Conservation (phyloP, 2,113 vertebrate species). For the Raja brachyura region DNA sequence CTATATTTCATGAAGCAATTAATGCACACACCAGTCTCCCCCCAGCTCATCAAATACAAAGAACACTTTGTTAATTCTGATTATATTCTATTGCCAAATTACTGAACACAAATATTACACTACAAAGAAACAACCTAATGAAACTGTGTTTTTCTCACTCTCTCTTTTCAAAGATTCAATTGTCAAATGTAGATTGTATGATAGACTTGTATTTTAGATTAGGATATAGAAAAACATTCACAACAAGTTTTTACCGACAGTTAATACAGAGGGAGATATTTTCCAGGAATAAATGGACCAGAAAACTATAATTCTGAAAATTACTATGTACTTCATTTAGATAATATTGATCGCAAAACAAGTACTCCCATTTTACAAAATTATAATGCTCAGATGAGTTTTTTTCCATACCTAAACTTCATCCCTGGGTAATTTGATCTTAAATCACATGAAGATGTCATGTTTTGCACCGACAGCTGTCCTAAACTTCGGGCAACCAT, state of each 20-base stretch:
- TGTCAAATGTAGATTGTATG: not conserved
- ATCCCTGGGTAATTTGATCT: constrained; percentile 76
- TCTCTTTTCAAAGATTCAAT: not conserved
- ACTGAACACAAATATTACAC: not conserved
- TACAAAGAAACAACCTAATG: not conserved
- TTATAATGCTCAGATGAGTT: not conserved
- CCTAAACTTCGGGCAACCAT: constrained; percentile 91
- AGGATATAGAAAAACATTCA: not conserved
- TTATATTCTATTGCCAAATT: not conserved
- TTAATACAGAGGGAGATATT: not conserved
- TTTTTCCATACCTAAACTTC: constrained; percentile 80
- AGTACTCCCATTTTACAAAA: not conserved
- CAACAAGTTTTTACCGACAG: not conserved
- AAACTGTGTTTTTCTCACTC: not conserved
- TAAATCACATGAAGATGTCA: constrained; percentile 62
- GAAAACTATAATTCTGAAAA: not conserved
- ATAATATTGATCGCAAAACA: not conserved
- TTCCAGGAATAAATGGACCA: not conserved
- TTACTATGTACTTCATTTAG: not conserved
- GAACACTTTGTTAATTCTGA: not conserved
- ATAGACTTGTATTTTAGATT: not conserved
- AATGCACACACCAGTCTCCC: not conserved
- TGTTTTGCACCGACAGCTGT: constrained; percentile 80
- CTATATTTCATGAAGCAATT: not conserved
- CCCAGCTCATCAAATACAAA: not conserved